These are phyloP conservation scores for Anagrus nilaparvatae DNA, from an alignment of 1,140 invertebrate species.

Conservation along the genomic window DNA sequence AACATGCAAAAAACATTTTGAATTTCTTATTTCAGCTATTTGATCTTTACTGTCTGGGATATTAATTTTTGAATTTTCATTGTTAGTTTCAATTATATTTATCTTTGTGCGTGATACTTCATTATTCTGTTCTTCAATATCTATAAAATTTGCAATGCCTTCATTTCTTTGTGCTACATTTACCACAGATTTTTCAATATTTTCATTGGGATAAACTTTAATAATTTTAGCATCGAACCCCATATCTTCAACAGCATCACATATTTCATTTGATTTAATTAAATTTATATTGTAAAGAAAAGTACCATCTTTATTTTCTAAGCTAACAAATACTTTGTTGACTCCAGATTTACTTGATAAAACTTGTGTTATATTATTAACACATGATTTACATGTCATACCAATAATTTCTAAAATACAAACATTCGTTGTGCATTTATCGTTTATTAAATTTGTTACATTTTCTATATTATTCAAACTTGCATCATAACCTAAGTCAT, in stretches of 20 bases:
- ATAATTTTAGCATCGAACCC: constrained; percentile 56
- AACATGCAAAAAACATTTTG: constrained; percentile 18
- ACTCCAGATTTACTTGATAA: constrained; percentile 52
- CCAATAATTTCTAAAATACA: constrained; percentile 54
- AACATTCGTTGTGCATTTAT: too few relatives aligned
- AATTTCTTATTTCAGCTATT: too few relatives aligned
- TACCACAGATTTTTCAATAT: background rate
- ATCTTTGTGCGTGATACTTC: too few relatives aligned
- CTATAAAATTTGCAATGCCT: background rate
- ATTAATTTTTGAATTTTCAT: too few relatives aligned
- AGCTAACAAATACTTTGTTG: constrained; percentile 45
- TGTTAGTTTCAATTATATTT: too few relatives aligned
- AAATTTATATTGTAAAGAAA: constrained; percentile 42
- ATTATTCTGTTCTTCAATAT: background rate
- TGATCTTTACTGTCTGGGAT: too few relatives aligned
- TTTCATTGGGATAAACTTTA: constrained; percentile 23
- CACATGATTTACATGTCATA: constrained; percentile 78
- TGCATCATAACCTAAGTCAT: too few relatives aligned
- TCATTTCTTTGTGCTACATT: background rate
- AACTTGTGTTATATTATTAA: constrained; percentile 62
- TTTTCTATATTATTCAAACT: too few relatives aligned
- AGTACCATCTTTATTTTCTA: constrained; percentile 48
- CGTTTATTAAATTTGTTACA: too few relatives aligned
- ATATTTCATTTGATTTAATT: constrained; percentile 46
- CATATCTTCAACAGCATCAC: constrained; percentile 56